Evolutionary conservation across 2,888 invertebrate species (phyloP).

Genomic region (Calameuta idolon): DNA sequence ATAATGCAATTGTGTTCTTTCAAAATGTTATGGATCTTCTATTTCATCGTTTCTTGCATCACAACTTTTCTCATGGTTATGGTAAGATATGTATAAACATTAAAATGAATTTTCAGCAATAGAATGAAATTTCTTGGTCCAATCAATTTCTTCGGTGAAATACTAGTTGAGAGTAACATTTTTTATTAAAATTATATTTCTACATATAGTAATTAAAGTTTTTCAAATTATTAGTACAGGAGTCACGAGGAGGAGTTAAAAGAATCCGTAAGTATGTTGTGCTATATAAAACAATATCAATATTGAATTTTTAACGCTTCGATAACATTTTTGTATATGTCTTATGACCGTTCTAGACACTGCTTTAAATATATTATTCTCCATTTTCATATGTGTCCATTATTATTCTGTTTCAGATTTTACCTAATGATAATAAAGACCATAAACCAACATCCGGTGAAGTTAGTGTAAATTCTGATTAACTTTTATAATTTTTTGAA

Average conservation of each 20-base stretch:
- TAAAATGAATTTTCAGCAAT: conserved; percentile 7
- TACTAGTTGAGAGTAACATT: neutral
- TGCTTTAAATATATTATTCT: too few species aligned
- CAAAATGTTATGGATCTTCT: conserved; percentile 50
- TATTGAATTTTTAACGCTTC: conserved; percentile 6
- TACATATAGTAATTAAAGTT: conserved; percentile 11
- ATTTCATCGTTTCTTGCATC: conserved; percentile 46
- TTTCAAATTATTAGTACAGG: conserved; percentile 39
- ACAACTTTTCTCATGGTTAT: conserved; percentile 44
- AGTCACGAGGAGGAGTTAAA: conserved; percentile 39
- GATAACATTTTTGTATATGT: conserved; percentile 4
- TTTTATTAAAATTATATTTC: neutral
- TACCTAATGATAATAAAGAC: conserved; percentile 12
- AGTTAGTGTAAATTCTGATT: too few species aligned
- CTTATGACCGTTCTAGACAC: too few species aligned
- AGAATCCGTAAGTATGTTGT: conserved; percentile 41
- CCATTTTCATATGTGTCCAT: conserved; percentile 1
- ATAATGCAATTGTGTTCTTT: conserved; percentile 41
- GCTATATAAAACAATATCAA: neutral
- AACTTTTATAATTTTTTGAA: too few species aligned
- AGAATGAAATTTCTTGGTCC: neutral
- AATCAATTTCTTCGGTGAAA: too few species aligned
- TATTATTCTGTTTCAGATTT: conserved; percentile 12
- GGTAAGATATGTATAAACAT: conserved; percentile 37
- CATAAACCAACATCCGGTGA: too few species aligned